Evolutionary conservation across 2,113 vertebrate species (phyloP).

Genomic region (Alligator sinensis): DNA sequence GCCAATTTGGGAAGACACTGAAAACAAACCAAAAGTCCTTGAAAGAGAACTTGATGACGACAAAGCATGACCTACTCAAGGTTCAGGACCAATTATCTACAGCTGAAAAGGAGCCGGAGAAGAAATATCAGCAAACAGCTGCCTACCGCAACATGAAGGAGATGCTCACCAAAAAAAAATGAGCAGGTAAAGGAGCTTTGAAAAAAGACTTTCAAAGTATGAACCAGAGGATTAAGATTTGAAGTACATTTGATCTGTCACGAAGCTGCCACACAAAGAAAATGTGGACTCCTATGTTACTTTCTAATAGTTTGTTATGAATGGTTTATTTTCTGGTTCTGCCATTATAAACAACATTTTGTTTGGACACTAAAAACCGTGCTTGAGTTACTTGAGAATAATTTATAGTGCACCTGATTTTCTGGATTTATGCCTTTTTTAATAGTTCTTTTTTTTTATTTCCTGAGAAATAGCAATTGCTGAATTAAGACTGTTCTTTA

Average conservation of each 20-base stretch:
- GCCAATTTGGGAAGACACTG: slow-evolving; percentile 90
- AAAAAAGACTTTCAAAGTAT: slow-evolving; percentile 87
- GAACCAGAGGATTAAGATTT: slow-evolving; percentile 77
- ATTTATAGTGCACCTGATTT: not conserved
- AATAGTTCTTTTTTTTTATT: not conserved
- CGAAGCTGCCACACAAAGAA: slow-evolving; percentile 42
- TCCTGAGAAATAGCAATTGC: not conserved
- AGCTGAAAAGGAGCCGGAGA: slow-evolving; percentile 96
- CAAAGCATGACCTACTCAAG: slow-evolving; percentile 92
- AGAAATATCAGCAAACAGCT: slow-evolving; percentile 96
- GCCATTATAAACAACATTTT: slow-evolving; percentile 1
- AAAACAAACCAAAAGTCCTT: slow-evolving; percentile 88
- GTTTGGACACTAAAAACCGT: not conserved
- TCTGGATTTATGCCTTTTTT: not conserved
- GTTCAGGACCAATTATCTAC: slow-evolving; percentile 91
- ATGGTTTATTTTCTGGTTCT: slow-evolving; percentile 38
- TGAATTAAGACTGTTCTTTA: slow-evolving; percentile 1
- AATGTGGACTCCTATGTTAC: not conserved
- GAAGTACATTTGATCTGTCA: not conserved
- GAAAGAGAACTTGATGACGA: slow-evolving; percentile 88
- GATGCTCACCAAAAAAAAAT: slow-evolving; percentile 96
- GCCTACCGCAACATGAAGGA: slow-evolving; percentile 98
- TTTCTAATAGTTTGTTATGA: slow-evolving; percentile 37
- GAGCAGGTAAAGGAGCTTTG: slow-evolving; percentile 95
- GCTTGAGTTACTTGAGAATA: not conserved